A percentile compares a stretch with the other conserved stretches of the same genome.
These are phyloP conservation scores for Nephrocerus scutellatus DNA, from an alignment of 2,888 invertebrate species.

Conservation along the genomic window DNA sequence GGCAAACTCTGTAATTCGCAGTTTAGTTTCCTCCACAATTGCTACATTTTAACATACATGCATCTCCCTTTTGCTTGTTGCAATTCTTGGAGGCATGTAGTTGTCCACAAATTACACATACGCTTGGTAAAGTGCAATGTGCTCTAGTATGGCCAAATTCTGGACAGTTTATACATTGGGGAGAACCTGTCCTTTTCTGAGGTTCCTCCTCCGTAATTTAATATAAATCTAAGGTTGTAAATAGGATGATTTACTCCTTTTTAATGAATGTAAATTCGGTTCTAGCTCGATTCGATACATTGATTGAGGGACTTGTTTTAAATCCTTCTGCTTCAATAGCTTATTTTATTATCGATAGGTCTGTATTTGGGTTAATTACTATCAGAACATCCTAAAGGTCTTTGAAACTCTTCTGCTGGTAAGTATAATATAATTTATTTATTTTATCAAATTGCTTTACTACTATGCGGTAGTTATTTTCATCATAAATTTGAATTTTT, in stretches of 20 bases:
- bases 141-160: conserved; percentile 3
- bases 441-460: too few relatives aligned
- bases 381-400: too few relatives aligned
- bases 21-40: conserved; percentile 2
- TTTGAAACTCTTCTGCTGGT: too few relatives aligned
- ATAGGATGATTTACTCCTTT: conserved; percentile 1
- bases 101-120: conserved; percentile 4
- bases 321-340: too few relatives aligned
- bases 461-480: too few relatives aligned
- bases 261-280: too few relatives aligned
- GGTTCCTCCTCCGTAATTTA: neutral
- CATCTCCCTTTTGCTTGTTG: neutral
- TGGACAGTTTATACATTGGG: conserved; percentile 1
- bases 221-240: neutral
- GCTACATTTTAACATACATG: neutral
- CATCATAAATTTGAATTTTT: too few relatives aligned
- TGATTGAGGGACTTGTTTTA: neutral
- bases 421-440: too few relatives aligned
- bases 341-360: too few relatives aligned
- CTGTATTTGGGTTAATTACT: too few relatives aligned
- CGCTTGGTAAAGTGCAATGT: conserved; percentile 1
- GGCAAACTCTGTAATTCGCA: conserved; percentile 2
- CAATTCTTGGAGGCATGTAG: neutral
- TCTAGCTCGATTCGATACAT: neutral
- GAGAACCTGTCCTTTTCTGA: neutral